Evolutionary conservation across 2,888 invertebrate species (phyloP).

Genomic region (Acrocyrtus sp.): DNA sequence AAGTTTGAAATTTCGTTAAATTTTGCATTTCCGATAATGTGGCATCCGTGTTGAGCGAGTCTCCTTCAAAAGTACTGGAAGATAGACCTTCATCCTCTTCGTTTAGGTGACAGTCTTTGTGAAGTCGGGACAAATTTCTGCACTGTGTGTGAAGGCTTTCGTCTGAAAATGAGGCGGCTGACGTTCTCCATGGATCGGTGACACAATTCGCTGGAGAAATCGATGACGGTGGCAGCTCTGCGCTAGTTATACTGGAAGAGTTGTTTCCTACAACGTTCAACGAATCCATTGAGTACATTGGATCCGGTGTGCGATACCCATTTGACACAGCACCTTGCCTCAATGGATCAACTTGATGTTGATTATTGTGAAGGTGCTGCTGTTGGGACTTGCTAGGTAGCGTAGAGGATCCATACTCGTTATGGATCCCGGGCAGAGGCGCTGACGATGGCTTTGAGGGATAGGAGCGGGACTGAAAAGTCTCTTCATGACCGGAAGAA

Average conservation of each 20-base stretch:
- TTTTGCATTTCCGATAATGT: slow-evolving; percentile 33
- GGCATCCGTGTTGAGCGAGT: slow-evolving; percentile 44
- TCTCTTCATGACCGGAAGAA: slow-evolving; percentile 25
- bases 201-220: slow-evolving; percentile 25
- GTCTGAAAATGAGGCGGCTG: slow-evolving; percentile 16
- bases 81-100: slow-evolving; percentile 31
- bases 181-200: slow-evolving; percentile 3
- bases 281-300: slow-evolving; percentile 44
- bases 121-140: slow-evolving; percentile 26
- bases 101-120: slow-evolving; percentile 18
- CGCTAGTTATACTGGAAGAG: slow-evolving; percentile 28
- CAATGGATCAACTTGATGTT: not conserved
- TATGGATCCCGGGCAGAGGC: slow-evolving; percentile 31
- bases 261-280: slow-evolving; percentile 33
- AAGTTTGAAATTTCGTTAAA: not conserved
- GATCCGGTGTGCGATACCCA: slow-evolving; percentile 27
- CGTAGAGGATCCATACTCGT: slow-evolving; percentile 6
- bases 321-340: not conserved
- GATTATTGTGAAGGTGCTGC: not conserved
- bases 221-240: slow-evolving; percentile 38
- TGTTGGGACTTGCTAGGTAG: not conserved
- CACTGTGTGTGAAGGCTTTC: slow-evolving; percentile 36
- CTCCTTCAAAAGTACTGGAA: slow-evolving; percentile 41
- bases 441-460: slow-evolving; percentile 33
- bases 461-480: slow-evolving; percentile 33